These are phyloP conservation scores for Pristis pectinata DNA, from an alignment of 2,797 vertebrate genomes.

Conservation along the genomic window DNA sequence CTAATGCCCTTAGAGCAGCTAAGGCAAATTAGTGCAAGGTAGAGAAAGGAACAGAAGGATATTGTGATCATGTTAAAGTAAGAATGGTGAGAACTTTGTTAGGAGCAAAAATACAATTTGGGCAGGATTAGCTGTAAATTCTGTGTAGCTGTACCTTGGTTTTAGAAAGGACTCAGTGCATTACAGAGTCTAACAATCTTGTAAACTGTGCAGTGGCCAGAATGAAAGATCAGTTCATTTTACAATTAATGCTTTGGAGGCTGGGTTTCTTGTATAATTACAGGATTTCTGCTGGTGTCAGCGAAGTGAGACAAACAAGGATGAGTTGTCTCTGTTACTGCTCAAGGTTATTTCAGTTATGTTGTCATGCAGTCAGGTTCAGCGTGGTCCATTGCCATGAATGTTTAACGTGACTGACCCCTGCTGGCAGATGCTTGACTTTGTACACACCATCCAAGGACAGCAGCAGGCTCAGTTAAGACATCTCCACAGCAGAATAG, in stretches of 20 bases:
- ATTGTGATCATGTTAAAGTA: background rate
- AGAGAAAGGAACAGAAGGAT: background rate
- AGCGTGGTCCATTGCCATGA: background rate
- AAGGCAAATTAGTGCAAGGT: background rate
- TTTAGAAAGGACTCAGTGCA: background rate
- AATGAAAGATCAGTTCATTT: background rate
- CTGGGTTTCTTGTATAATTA: background rate
- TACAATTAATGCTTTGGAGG: background rate
- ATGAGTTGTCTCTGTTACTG: background rate
- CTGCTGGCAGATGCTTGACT: background rate
- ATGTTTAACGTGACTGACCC: background rate
- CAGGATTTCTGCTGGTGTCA: background rate
- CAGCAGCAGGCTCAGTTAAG: background rate
- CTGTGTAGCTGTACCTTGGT: background rate
- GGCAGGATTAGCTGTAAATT: background rate
- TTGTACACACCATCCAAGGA: background rate
- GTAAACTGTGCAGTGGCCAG: background rate
- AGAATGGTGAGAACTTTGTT: background rate
- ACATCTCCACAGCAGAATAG: background rate
- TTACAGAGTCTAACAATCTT: background rate
- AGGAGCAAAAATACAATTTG: background rate
- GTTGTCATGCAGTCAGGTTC: background rate
- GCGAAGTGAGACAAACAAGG: background rate
- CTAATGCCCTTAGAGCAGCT: background rate
- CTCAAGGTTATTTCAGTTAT: background rate